phyloP scores from a whole-genome alignment of 2,797 vertebrate species.

The Gila robusta region DNA sequence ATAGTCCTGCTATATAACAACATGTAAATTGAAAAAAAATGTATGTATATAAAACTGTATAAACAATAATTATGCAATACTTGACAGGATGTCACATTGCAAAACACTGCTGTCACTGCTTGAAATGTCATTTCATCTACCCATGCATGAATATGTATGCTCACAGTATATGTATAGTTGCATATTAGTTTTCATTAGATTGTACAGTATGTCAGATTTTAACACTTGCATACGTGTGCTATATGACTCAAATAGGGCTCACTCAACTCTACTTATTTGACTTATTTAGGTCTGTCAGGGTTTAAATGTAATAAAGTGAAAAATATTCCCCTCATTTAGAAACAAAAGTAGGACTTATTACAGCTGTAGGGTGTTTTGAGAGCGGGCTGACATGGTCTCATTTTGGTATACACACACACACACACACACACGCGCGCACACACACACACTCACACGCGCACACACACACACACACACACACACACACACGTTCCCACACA shows the following conservation, averaged over 20 bases:
- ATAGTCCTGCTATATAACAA: neutral
- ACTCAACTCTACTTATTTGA: neutral
- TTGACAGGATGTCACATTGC: neutral
- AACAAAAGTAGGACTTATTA: constrained; percentile 44
- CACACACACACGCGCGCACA: constrained; percentile 2
- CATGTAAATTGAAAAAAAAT: no score
- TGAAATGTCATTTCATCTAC: neutral
- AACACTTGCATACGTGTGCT: neutral
- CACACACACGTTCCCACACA: neutral
- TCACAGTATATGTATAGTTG: neutral
- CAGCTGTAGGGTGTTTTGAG: constrained; percentile 33
- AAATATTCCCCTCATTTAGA: constrained; percentile 36
- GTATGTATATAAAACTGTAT: neutral
- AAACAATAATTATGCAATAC: neutral
- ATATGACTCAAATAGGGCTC: neutral
- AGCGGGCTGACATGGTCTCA: constrained; percentile 16
- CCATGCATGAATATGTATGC: neutral
- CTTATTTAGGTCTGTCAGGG: constrained; percentile 36
- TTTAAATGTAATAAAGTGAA: constrained; percentile 25
- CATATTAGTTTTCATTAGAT: neutral
- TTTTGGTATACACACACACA: constrained; percentile 18
- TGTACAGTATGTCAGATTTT: neutral
- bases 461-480: constrained; percentile 6
- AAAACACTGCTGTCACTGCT: neutral
- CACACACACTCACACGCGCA: neutral